These are phyloP conservation scores for Zenarchopterus dispar DNA, from an alignment of 2,797 vertebrate genomes.

Conservation along the genomic window DNA sequence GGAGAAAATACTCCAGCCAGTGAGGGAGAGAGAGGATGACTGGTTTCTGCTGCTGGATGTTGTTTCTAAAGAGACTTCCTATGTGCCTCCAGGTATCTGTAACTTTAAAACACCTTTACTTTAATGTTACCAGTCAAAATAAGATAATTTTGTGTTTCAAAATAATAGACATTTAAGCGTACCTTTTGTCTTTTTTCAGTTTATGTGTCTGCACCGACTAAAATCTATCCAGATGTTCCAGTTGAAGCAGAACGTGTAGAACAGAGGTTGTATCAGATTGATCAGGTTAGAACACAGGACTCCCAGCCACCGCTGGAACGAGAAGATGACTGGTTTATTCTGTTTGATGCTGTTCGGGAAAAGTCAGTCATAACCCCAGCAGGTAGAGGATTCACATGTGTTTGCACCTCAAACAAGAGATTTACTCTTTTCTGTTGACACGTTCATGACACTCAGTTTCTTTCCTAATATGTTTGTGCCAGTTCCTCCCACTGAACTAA, in stretches of 20 bases:
- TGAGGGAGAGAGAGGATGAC: slow-evolving; percentile 61
- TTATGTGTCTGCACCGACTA: slow-evolving; percentile 1
- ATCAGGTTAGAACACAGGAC: slow-evolving; percentile 37
- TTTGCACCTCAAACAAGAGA: background rate
- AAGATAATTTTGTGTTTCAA: background rate
- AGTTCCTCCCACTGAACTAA: slow-evolving; percentile 44
- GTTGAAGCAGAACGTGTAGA: slow-evolving; percentile 36
- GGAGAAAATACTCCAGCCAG: slow-evolving; percentile 32
- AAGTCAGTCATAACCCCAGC: slow-evolving; percentile 27
- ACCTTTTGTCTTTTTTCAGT: slow-evolving; percentile 17
- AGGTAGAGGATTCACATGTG: slow-evolving; percentile 52
- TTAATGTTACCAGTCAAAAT: background rate
- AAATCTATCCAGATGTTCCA: slow-evolving; percentile 19
- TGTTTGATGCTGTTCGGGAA: slow-evolving; percentile 45
- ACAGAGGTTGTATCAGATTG: slow-evolving; percentile 11
- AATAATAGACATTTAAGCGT: background rate
- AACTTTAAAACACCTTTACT: background rate
- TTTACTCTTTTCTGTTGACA: background rate
- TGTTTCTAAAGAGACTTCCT: slow-evolving; percentile 46
- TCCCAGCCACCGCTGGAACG: slow-evolving; percentile 30
- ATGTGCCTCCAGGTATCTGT: slow-evolving; percentile 66
- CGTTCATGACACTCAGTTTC: background rate
- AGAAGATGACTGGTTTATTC: slow-evolving; percentile 70
- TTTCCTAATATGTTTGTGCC: slow-evolving; percentile 35
- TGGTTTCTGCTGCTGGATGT: slow-evolving; percentile 69